phyloP scores from a whole-genome alignment of 2,797 vertebrate species.

The Choloepus didactylus region DNA sequence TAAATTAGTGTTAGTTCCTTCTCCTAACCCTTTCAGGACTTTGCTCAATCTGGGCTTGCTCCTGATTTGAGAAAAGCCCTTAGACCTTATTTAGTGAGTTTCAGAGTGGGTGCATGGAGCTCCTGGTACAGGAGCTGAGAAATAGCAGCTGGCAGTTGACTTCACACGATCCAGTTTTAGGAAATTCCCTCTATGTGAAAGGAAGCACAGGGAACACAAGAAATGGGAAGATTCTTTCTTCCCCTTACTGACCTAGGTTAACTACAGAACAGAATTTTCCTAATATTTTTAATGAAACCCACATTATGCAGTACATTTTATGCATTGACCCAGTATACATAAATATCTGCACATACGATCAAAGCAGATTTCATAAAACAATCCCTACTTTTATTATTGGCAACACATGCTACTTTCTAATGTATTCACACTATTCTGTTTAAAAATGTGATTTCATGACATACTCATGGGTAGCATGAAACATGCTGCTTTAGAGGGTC shows the following conservation, averaged over 20 bases:
- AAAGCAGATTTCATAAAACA: neutral
- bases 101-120: accelerated
- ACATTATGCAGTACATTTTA: neutral
- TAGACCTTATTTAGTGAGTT: neutral
- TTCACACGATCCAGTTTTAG: neutral
- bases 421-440: neutral
- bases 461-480: neutral
- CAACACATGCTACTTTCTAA: neutral
- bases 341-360: neutral
- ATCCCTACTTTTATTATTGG: neutral
- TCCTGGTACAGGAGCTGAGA: neutral
- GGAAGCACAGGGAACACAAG: neutral
- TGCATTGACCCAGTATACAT: neutral
- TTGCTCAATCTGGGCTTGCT: neutral
- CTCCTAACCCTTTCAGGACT: neutral
- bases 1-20: neutral
- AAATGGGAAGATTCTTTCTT: neutral
- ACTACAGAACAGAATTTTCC: neutral
- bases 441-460: neutral
- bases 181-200: neutral
- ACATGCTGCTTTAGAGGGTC: neutral
- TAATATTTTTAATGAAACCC: neutral
- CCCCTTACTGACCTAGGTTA: neutral
- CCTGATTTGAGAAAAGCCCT: neutral
- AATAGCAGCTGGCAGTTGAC: neutral